phyloP scores from a whole-genome alignment of 2,888 invertebrate genomes.

The Eustalomyia histrio region DNA sequence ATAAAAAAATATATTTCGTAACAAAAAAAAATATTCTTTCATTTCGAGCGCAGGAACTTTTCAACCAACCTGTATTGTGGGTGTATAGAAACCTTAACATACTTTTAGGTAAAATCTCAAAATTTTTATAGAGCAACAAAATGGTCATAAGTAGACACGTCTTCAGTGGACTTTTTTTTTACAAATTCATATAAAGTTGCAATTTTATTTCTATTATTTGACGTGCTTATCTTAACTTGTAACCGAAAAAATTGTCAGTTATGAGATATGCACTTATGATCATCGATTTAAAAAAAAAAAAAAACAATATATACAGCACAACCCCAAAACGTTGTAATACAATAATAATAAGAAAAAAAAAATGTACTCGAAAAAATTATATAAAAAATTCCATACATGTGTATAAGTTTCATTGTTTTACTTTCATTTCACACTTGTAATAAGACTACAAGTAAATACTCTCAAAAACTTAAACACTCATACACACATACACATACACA shows the following conservation, averaged over 20 bases:
- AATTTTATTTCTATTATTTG: no score
- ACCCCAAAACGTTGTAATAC: constrained; percentile 11
- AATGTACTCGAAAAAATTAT: background rate
- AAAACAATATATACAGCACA: no score
- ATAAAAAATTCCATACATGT: background rate
- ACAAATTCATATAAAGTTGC: no score
- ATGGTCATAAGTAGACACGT: no score
- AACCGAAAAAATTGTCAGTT: no score
- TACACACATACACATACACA: constrained; percentile 9
- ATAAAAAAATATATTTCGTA: no score
- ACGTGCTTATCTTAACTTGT: no score
- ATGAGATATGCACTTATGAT: background rate
- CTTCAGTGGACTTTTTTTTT: no score
- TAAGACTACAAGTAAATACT: constrained; percentile 17
- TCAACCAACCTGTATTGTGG: no score
- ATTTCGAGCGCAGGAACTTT: no score
- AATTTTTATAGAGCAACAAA: constrained; percentile 6
- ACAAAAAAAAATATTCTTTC: no score
- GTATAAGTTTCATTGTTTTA: constrained; percentile 36
- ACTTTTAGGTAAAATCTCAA: constrained; percentile 50
- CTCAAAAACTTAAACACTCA: constrained; percentile 8
- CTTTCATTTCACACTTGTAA: constrained; percentile 29
- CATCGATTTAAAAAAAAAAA: no score
- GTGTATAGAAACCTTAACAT: constrained; percentile 60
- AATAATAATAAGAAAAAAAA: background rate